Percentiles rank a stretch among this genome's conserved stretches.
phyloP scores from a whole-genome alignment of 2,797 vertebrate genomes.

The Myotis vivesi region DNA sequence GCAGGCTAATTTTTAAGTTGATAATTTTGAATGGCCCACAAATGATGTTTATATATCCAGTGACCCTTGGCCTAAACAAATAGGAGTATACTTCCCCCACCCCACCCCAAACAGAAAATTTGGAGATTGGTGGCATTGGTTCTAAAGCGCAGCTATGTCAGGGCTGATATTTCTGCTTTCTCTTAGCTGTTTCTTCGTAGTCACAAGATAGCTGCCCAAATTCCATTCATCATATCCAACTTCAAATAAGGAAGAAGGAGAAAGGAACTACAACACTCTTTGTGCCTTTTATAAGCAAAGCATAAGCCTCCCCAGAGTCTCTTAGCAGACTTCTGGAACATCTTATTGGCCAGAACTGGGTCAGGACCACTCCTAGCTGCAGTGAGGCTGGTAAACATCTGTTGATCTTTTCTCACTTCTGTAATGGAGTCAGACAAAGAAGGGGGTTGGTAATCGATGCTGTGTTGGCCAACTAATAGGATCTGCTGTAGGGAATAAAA shows the following conservation, averaged over 20 bases:
- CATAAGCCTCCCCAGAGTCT: not conserved
- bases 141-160: not conserved
- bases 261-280: not conserved
- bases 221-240: not conserved
- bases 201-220: conserved; percentile 20
- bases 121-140: not conserved
- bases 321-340: not conserved
- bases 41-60: too few species aligned
- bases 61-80: not conserved
- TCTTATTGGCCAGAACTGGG: not conserved
- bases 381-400: not conserved
- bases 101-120: not conserved
- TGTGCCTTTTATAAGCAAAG: conserved; percentile 16
- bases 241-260: conserved; percentile 30
- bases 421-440: not conserved
- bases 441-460: not conserved
- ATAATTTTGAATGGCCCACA: too few species aligned
- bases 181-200: not conserved
- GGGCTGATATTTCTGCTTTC: conserved; percentile 15
- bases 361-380: not conserved
- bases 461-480: not conserved
- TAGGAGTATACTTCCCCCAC: not conserved
- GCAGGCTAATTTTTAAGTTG: too few species aligned
- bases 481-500: not conserved
- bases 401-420: not conserved